Conservation (phyloP, 2,113 vertebrate species). For the Anhinga anhinga region DNA sequence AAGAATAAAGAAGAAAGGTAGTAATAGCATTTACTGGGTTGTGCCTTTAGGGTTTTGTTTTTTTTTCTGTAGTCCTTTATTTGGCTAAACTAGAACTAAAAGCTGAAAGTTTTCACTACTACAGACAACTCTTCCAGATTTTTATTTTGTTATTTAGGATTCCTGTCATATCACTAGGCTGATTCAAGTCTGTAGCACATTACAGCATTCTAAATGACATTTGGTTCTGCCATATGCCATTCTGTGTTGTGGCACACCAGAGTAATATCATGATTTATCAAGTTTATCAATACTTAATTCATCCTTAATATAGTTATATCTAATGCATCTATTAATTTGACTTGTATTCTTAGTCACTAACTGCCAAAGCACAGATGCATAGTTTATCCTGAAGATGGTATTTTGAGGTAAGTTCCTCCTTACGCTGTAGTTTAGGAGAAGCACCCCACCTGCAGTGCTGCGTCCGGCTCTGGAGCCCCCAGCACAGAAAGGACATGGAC, state of each 20-base stretch:
- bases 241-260: not conserved
- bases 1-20: not conserved
- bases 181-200: not conserved
- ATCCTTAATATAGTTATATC: not conserved
- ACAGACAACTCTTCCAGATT: not conserved
- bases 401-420: not conserved
- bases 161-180: not conserved
- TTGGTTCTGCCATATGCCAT: constrained; percentile 6
- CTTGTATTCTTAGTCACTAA: not conserved
- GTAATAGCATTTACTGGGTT: not conserved
- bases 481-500: too few relatives aligned
- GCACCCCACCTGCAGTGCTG: too few relatives aligned
- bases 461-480: too few relatives aligned
- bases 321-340: not conserved
- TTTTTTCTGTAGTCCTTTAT: not conserved
- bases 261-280: not conserved
- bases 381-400: not conserved
- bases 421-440: not conserved
- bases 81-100: not conserved
- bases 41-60: not conserved
- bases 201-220: not conserved
- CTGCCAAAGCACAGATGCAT: not conserved
- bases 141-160: not conserved
- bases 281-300: constrained; percentile 30
- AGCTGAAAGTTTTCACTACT: not conserved